Evolutionary conservation across 1,140 invertebrate genomes (phyloP), one percentile per base, ranked within the genome.

Genomic region (Euura lappo): DNA sequence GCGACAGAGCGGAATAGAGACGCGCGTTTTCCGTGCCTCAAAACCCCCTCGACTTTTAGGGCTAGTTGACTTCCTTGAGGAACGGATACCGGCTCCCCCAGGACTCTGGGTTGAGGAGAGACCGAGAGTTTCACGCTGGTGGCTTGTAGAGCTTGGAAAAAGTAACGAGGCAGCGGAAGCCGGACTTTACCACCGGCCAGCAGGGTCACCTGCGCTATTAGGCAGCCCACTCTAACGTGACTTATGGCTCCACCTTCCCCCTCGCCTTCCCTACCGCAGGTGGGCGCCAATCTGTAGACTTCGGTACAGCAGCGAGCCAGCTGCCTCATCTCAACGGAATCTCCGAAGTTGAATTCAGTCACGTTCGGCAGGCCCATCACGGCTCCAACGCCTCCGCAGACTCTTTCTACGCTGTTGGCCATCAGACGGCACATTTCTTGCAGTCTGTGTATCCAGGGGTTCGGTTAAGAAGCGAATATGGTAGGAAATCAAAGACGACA

Each of bases 91-190:
- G 93, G 93, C 78, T 96, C 95, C 1, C 93, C 93, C 81, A 91
- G 88, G 45, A 92, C 91, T 76, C 93, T 87, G 0, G 95, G 95
- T 83, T 96, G 95, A 0, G 96, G 96, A 45, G 93, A 94, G 6
- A 98, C 91, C 2, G 95, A 94, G 67, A 98, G 84, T 88, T 96
- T 91, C 2, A 96, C 91, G 72, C 90, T 91, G 6, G 96, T 97
- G 2, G 91, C 92, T 84, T 97, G 96, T 7, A 97, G 86, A 5
- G 93, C 91, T 90, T 98, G 96, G 88, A 96, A 98, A 83, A 96
- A 96, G 80, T 94, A 97, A 51, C 97, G 89, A 13, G 97, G 95
- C 78, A 95, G 91, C 60, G 93, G 91, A 6, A 95, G 83, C 43
- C 85, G 79, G 73, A 87, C 82, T 71, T 92, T 91, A 13, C 92